phyloP scores from a whole-genome alignment of 2,113 vertebrate species.

The Cryptotis parvus region DNA sequence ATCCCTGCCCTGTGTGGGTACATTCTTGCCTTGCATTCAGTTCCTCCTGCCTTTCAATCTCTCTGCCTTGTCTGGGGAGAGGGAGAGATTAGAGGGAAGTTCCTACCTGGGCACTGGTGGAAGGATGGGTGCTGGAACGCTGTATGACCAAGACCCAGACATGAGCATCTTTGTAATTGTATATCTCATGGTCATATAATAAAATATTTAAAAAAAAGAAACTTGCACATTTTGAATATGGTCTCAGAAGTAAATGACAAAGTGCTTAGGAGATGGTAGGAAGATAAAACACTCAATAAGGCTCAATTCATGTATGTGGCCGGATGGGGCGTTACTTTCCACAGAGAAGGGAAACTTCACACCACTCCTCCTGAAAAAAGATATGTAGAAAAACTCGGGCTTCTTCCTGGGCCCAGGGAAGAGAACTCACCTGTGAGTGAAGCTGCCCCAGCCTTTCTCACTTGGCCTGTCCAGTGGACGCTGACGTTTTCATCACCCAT shows the following conservation, averaged over 20 bases:
- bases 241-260: constrained; percentile 20
- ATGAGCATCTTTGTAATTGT: no score
- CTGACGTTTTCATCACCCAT: not conserved
- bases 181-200: no score
- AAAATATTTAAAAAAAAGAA: no score
- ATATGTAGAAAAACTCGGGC: not conserved
- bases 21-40: not conserved
- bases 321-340: not conserved
- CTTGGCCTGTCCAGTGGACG: not conserved
- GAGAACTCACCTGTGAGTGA: not conserved
- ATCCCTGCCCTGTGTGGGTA: not conserved
- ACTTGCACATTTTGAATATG: not conserved
- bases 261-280: not conserved
- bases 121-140: no score
- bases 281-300: constrained; percentile 11
- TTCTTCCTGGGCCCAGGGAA: not conserved
- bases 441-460: not conserved
- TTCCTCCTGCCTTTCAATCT: not conserved
- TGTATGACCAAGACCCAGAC: no score
- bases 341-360: not conserved
- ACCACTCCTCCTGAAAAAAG: not conserved
- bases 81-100: not conserved
- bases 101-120: no score
- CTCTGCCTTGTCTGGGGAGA: not conserved
- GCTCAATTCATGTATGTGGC: not conserved